Percentiles rank a stretch among this genome's conserved stretches.
phyloP scores from a whole-genome alignment of 2,113 vertebrate genomes.

The Rhodinocichla rosea region DNA sequence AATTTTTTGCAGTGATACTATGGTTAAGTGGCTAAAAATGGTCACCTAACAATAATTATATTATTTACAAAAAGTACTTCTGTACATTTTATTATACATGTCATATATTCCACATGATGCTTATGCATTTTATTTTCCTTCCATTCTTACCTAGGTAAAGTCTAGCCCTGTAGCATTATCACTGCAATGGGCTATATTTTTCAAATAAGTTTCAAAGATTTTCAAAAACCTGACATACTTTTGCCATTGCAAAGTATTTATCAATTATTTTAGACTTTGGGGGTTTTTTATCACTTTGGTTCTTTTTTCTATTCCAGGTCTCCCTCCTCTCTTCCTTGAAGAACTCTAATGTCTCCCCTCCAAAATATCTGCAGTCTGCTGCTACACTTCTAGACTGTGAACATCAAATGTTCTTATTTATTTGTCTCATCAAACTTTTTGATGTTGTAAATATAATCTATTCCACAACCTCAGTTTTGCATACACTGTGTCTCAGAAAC shows the following conservation, averaged over 20 bases:
- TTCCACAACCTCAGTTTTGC: background rate
- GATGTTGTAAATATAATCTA: background rate
- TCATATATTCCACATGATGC: background rate
- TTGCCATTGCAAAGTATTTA: background rate
- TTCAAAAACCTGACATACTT: background rate
- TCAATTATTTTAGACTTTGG: background rate
- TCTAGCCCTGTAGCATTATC: background rate
- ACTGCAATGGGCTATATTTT: background rate
- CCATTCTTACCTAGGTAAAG: background rate
- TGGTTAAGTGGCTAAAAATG: background rate
- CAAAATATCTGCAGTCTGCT: background rate
- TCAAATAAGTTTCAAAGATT: background rate
- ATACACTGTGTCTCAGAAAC: background rate
- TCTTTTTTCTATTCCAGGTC: background rate
- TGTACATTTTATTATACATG: background rate
- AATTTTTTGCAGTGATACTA: background rate
- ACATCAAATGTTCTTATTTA: background rate
- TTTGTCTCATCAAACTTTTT: background rate
- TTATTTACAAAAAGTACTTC: background rate
- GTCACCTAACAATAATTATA: background rate
- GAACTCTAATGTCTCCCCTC: background rate
- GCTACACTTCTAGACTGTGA: background rate
- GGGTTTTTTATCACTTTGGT: accelerated
- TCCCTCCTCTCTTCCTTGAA: background rate
- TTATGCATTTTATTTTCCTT: background rate